These are phyloP conservation scores for Acrossocheilus wenchowensis DNA, from an alignment of 2,797 vertebrate species.

Conservation along the genomic window DNA sequence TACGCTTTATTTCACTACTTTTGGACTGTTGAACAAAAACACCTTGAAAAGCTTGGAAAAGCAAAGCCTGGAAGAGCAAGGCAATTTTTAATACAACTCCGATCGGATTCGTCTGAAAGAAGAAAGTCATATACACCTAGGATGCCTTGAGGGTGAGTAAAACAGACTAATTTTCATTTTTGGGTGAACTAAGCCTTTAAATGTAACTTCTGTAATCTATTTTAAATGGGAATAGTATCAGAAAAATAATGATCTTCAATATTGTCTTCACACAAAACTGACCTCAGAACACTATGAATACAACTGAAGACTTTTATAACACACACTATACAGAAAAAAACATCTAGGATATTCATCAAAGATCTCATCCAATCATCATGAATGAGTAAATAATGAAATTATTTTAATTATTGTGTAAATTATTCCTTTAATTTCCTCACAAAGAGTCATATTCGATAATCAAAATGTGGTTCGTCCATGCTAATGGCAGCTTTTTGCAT, in stretches of 20 bases:
- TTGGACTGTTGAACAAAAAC: background rate
- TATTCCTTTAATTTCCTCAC: conserved; percentile 53
- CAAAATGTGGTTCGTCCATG: conserved; percentile 3
- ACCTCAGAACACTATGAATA: background rate
- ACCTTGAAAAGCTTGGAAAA: background rate
- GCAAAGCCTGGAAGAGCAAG: background rate
- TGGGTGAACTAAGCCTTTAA: background rate
- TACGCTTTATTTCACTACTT: background rate
- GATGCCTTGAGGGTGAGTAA: background rate
- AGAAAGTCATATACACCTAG: background rate
- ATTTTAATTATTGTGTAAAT: background rate
- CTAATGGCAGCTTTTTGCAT: conserved; percentile 13
- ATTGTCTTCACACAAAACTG: background rate
- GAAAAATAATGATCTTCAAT: background rate
- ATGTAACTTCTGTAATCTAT: background rate
- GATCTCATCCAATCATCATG: background rate
- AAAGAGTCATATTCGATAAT: background rate
- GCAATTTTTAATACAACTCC: too few relatives aligned
- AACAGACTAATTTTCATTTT: background rate
- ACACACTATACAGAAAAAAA: background rate
- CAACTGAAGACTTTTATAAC: background rate
- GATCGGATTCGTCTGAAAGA: background rate
- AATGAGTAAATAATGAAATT: background rate
- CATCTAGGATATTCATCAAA: background rate
- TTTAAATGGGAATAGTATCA: background rate